phyloP scores from a whole-genome alignment of 2,888 invertebrate genomes.

The Acronicta alni region DNA sequence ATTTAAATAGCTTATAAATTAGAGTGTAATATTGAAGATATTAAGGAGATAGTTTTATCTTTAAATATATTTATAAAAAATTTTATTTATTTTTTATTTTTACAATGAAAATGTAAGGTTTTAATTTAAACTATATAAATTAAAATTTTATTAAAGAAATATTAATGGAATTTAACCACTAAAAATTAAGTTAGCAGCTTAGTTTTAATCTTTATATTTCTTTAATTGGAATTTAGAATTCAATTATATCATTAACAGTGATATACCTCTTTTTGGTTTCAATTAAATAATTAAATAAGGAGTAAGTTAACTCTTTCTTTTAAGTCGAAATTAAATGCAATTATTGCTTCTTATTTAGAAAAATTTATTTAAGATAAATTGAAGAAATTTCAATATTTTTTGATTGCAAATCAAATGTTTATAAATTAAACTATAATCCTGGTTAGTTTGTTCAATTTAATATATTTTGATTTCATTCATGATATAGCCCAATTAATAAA shows the following conservation, averaged over 20 bases:
- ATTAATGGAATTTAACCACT: conserved; percentile 85
- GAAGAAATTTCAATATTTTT: conserved; percentile 70
- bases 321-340: conserved; percentile 85
- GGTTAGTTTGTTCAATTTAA: conserved; percentile 76
- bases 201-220: conserved; percentile 86
- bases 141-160: conserved; percentile 70
- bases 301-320: conserved; percentile 79
- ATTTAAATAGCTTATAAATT: conserved; percentile 77
- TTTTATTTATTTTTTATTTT: conserved; percentile 87
- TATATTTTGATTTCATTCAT: conserved; percentile 84
- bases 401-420: conserved; percentile 83
- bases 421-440: conserved; percentile 77
- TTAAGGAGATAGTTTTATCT: conserved; percentile 72
- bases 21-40: conserved; percentile 82
- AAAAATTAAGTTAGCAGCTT: conserved; percentile 91
- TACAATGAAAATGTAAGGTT: conserved; percentile 92
- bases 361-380: conserved; percentile 83
- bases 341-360: conserved; percentile 89
- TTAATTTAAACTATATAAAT: conserved; percentile 91
- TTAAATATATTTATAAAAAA: conserved; percentile 74
- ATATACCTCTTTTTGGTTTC: conserved; percentile 91
- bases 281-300: conserved; percentile 88
- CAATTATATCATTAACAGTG: conserved; percentile 91
- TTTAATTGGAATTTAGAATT: conserved; percentile 87
- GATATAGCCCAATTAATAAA: conserved; percentile 82